Evolutionary conservation across 2,888 invertebrate species (phyloP), one percentile per base, ranked within the genome.

Genomic region (Drosophila stalkeri): DNA sequence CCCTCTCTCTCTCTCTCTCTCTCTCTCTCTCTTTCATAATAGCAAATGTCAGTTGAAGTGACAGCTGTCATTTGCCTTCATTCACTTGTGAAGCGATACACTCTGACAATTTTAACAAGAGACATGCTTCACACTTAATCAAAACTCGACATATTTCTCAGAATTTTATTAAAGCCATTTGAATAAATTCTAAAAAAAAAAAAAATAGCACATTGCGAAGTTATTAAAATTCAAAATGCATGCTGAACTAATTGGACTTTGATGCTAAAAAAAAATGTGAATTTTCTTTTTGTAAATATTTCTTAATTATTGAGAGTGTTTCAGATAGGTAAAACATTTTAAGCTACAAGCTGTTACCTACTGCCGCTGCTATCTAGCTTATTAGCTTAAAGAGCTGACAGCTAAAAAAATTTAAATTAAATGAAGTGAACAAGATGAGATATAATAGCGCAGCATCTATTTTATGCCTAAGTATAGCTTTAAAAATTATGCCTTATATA

Each of bases 41-140:
- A 72, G 49, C 54, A 75, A 72, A 75, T 83, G 72, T 83, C 78
- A 81, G 23, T 57, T 72, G 35, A 57, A 74, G 51, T 71, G 85
- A 80, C 89, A 85, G 67, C 83, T 82, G 85, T 79, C 81, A 85
- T 54, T 68, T 63, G 49, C 64, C 64, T 64, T 64, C 64, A 43
- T 47, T 63, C 63, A 69, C 64, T 67, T 12, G 31, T 46, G 37
- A 39, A 23, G 33, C 39, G 27, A 62, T 63, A 60, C 60, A 31
- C 56, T 65, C 59, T 54, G 59, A 68, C 64, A 60, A 49, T 62
- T 70, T 51, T 44, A 51, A 64, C 62, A 55, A 27, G 39, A 68
- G 77, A 16, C 62, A 51, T 18, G 52, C 54, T 41, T 23, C 16
- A 39, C 20, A 63, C 7, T 37, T 20, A 37, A 62, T 37, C 18